phyloP scores from a whole-genome alignment of 2,888 invertebrate species.

The Isotomurus palustris region DNA sequence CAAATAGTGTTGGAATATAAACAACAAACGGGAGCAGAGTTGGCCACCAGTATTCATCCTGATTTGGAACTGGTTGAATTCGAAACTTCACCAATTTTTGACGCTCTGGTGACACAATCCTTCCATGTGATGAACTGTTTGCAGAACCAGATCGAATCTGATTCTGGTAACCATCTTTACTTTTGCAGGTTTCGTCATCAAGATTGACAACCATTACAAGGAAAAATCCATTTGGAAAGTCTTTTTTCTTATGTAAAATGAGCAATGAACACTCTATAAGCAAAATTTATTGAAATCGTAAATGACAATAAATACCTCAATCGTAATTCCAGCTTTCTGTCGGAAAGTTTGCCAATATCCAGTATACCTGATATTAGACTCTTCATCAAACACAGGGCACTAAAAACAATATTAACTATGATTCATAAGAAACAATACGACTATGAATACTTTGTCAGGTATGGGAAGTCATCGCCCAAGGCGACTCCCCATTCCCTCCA shows the following conservation, averaged over 20 bases:
- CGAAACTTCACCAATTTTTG: conserved; percentile 53
- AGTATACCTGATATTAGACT: conserved; percentile 67
- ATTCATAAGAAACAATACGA: neutral
- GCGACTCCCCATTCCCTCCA: no score
- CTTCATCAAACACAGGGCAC: conserved; percentile 80
- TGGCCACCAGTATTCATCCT: conserved; percentile 62
- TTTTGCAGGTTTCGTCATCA: conserved; percentile 50
- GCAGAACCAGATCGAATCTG: neutral
- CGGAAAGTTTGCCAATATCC: conserved; percentile 73
- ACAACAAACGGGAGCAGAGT: conserved; percentile 53
- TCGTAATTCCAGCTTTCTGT: conserved; percentile 66
- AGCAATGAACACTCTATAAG: neutral
- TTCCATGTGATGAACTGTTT: conserved; percentile 29
- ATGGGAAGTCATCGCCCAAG: no score
- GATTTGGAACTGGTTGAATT: conserved; percentile 60
- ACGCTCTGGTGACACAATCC: conserved; percentile 41
- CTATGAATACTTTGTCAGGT: no score
- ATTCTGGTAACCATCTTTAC: conserved; percentile 2
- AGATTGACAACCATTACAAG: conserved; percentile 68
- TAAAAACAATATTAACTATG: conserved; percentile 51
- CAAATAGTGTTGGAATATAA: conserved; percentile 2
- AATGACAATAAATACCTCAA: conserved; percentile 59
- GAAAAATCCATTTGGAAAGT: conserved; percentile 66
- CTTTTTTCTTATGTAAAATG: conserved; percentile 57
- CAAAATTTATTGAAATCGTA: no score